Conservation (phyloP, 2,888 invertebrate genomes). For the Melanargia galathea region DNA sequence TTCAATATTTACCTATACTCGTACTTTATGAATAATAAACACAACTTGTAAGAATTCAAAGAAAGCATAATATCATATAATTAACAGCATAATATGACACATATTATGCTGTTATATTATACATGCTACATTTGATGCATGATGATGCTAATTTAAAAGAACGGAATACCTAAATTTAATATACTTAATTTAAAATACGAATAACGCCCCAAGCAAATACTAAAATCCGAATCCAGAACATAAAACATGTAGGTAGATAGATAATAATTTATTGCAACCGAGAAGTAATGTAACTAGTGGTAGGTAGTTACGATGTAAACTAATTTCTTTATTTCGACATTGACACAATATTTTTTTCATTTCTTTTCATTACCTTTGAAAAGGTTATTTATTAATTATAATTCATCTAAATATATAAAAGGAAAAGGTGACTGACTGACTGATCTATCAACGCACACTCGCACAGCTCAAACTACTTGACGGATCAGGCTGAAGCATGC, state of each 20-base stretch:
- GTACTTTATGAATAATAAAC: constrained; percentile 10
- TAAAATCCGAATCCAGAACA: constrained; percentile 24
- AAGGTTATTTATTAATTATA: not conserved
- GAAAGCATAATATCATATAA: not conserved
- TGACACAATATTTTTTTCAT: not conserved
- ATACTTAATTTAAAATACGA: constrained; percentile 5
- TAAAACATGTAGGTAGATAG: constrained; percentile 24
- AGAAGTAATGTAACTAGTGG: constrained; percentile 11
- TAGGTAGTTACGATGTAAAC: constrained; percentile 1
- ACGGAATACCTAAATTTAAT: not conserved
- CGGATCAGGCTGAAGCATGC: no score
- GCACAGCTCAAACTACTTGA: no score
- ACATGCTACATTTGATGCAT: no score
- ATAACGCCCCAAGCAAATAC: constrained; percentile 15
- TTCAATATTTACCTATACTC: no score
- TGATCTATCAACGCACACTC: no score
- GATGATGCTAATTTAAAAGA: not conserved
- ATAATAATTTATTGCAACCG: constrained; percentile 30
- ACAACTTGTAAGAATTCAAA: not conserved
- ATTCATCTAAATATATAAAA: no score
- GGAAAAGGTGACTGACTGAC: no score
- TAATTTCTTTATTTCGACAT: not conserved
- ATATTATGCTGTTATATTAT: no score
- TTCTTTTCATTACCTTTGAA: no score
- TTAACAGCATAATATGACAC: not conserved